phyloP scores from a whole-genome alignment of 37 sponge, comb jelly and placozoan species.

The Geodia barretti region DNA sequence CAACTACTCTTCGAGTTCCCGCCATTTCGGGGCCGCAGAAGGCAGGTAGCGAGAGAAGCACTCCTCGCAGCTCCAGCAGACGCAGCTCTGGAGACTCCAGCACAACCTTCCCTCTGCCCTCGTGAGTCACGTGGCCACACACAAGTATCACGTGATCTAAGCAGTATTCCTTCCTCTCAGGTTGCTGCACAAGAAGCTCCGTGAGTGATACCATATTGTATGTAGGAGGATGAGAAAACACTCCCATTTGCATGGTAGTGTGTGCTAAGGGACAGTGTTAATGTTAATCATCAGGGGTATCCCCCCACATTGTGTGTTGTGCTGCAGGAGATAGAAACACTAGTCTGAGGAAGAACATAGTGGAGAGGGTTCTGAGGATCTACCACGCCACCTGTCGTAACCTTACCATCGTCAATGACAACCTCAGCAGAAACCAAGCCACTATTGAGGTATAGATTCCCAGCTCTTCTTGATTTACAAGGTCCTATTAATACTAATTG shows the following conservation, averaged over 20 bases:
- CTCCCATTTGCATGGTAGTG: too few species aligned
- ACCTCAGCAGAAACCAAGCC: constrained; percentile 56
- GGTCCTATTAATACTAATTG: too few species aligned
- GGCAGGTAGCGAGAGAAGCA: not conserved
- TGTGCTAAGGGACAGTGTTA: too few species aligned
- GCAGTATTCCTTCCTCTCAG: constrained; percentile 15
- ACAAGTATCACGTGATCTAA: not conserved
- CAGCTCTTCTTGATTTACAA: not conserved
- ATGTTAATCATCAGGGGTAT: too few species aligned
- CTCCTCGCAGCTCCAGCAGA: constrained; percentile 2
- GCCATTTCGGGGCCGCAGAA: not conserved
- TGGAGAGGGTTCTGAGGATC: constrained; percentile 36
- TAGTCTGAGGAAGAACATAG: constrained; percentile 44
- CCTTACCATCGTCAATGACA: constrained; percentile 68
- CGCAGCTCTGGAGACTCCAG: constrained; percentile 17
- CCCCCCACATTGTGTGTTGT: too few species aligned
- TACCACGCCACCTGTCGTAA: constrained; percentile 52
- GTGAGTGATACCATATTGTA: too few species aligned
- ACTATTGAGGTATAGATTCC: constrained; percentile 39
- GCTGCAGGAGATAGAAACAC: constrained; percentile 54
- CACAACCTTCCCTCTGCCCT: constrained; percentile 22
- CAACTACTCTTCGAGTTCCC: not conserved
- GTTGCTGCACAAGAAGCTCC: constrained; percentile 58
- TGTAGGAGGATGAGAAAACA: too few species aligned
- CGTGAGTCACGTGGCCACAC: constrained; percentile 40